phyloP scores from a whole-genome alignment of 2,888 invertebrate species.

The Dryobota labecula region DNA sequence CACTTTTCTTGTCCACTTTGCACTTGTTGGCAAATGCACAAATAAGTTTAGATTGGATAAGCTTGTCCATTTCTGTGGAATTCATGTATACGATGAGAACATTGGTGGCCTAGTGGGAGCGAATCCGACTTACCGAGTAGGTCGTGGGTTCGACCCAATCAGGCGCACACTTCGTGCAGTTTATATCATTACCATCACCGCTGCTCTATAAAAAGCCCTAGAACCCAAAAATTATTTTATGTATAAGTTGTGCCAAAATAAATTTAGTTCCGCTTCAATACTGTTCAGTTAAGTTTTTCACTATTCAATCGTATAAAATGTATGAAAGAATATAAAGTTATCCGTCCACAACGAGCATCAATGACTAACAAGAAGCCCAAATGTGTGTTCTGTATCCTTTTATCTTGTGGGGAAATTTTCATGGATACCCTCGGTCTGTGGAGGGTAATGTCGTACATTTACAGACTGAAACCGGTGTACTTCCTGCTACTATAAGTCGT shows the following conservation, averaged over 20 bases:
- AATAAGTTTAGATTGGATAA: background rate
- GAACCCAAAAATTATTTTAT: background rate
- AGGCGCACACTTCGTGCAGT: background rate
- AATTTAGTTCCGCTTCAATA: background rate
- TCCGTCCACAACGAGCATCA: background rate
- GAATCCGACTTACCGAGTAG: background rate
- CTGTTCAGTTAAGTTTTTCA: background rate
- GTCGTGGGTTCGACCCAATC: background rate
- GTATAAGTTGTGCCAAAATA: constrained; percentile 12
- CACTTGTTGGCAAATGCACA: constrained; percentile 6
- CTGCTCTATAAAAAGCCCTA: background rate
- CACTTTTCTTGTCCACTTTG: constrained; percentile 6
- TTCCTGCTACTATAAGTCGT: background rate
- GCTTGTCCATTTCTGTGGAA: background rate
- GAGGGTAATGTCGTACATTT: too few relatives aligned
- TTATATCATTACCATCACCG: background rate
- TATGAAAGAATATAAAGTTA: background rate
- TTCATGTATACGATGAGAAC: constrained; percentile 3
- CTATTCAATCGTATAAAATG: background rate
- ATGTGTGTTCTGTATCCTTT: background rate
- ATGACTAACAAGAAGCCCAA: background rate
- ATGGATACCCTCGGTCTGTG: too few relatives aligned
- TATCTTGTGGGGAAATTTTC: too few relatives aligned
- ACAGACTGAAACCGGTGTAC: too few relatives aligned
- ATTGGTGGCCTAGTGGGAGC: background rate